These are phyloP conservation scores for Apodemia duryi DNA, from an alignment of 2,888 invertebrate genomes.

Conservation along the genomic window DNA sequence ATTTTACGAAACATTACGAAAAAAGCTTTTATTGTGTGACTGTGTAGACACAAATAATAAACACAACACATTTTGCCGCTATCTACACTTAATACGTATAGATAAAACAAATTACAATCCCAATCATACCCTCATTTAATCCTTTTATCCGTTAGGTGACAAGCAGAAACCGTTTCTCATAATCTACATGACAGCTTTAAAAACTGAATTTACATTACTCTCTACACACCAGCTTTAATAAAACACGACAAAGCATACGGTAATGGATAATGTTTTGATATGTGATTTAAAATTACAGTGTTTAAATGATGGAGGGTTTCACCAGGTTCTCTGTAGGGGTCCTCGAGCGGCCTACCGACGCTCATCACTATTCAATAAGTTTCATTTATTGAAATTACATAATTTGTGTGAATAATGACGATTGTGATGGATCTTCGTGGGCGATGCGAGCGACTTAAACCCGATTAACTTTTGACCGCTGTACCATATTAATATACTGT, in stretches of 20 bases:
- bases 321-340: conserved; percentile 57
- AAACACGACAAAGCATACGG: conserved; percentile 19
- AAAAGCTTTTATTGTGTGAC: too few relatives aligned
- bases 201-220: neutral
- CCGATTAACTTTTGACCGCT: conserved; percentile 78
- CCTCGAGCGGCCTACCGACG: conserved; percentile 67
- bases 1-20: too few relatives aligned
- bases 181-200: neutral
- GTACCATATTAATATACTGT: conserved; percentile 71
- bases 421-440: conserved; percentile 79
- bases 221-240: neutral
- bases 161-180: neutral
- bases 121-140: neutral
- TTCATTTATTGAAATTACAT: conserved; percentile 79
- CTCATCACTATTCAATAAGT: conserved; percentile 79
- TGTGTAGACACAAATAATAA: too few relatives aligned
- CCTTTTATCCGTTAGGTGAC: neutral
- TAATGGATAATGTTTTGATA: conserved; percentile 37
- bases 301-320: conserved; percentile 37
- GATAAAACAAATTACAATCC: neutral
- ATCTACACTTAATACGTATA: too few relatives aligned
- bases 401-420: conserved; percentile 80
- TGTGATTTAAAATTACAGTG: conserved; percentile 31
- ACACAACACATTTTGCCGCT: too few relatives aligned
- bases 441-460: conserved; percentile 75